A percentile compares a stretch with the other conserved stretches of the same genome.
Evolutionary conservation across 2,113 vertebrate species (phyloP).

Genomic region (Tursiops truncatus): DNA sequence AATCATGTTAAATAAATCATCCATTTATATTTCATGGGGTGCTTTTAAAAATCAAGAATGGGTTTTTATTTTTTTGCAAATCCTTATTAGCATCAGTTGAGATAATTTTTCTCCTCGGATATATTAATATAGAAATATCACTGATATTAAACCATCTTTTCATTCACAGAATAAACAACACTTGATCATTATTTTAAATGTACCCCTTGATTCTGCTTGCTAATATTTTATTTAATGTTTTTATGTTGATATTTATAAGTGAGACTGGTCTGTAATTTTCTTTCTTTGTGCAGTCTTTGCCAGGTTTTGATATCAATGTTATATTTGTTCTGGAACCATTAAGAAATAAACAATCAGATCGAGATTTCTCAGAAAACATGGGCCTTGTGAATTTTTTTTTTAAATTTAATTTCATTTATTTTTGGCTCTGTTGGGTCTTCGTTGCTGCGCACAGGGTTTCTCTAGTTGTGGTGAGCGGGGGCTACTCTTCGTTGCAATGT

Average conservation of each 20-base stretch:
- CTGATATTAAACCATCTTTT: background rate
- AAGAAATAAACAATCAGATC: background rate
- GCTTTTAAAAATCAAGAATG: background rate
- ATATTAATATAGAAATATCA: background rate
- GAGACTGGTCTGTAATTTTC: background rate
- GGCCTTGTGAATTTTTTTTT: background rate
- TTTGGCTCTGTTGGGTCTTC: too few relatives aligned
- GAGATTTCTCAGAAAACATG: constrained; percentile 22
- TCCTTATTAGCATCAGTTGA: background rate
- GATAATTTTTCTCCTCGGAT: background rate
- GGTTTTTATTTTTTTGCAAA: background rate
- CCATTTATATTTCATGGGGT: background rate
- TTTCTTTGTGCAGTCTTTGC: background rate
- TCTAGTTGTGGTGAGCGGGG: too few relatives aligned
- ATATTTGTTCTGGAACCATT: background rate
- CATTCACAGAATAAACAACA: background rate
- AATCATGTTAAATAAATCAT: background rate
- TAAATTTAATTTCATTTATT: too few relatives aligned
- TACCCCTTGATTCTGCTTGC: background rate
- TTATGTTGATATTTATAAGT: background rate
- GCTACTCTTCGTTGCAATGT: too few relatives aligned
- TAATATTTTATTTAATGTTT: background rate
- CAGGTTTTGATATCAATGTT: background rate
- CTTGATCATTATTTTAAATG: background rate
- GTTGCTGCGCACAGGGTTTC: too few relatives aligned